Evolutionary conservation across 2,113 vertebrate species (phyloP).

Genomic region (Lagopus muta): DNA sequence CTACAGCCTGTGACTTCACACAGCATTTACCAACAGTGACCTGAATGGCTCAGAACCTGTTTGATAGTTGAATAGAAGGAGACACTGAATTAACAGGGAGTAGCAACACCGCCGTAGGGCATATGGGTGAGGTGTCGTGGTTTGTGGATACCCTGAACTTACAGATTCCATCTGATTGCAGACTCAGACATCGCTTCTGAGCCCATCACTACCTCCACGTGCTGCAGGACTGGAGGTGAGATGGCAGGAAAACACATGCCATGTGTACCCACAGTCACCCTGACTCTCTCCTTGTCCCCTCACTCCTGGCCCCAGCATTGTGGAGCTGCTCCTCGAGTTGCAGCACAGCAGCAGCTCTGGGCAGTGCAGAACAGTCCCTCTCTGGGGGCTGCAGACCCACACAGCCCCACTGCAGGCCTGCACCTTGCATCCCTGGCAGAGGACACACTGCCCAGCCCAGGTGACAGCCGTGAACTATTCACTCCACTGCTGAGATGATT

Average conservation of each 20-base stretch:
- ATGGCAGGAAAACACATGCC: rapidly evolving
- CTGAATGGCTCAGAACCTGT: neutral
- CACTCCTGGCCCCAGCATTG: rapidly evolving
- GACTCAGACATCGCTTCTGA: neutral
- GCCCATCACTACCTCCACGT: neutral
- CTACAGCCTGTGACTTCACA: neutral
- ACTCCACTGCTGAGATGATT: neutral
- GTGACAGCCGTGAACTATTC: neutral
- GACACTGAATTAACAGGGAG: neutral
- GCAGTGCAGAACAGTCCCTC: neutral
- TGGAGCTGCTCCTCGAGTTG: neutral
- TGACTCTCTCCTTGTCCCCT: neutral
- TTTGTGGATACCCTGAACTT: neutral
- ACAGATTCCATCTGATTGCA: neutral
- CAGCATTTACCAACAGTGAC: neutral
- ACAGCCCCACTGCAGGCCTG: rapidly evolving
- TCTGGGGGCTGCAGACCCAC: rapidly evolving
- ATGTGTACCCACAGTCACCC: too few relatives aligned
- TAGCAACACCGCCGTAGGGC: rapidly evolving
- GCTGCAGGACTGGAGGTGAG: neutral
- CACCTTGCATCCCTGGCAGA: neutral
- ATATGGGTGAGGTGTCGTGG: rapidly evolving
- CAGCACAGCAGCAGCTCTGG: neutral
- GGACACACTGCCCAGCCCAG: rapidly evolving
- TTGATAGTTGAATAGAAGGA: neutral